Evolutionary conservation across 2,113 vertebrate species (phyloP), one percentile per base, ranked within the genome.

Genomic region (Orthonyx spaldingii): DNA sequence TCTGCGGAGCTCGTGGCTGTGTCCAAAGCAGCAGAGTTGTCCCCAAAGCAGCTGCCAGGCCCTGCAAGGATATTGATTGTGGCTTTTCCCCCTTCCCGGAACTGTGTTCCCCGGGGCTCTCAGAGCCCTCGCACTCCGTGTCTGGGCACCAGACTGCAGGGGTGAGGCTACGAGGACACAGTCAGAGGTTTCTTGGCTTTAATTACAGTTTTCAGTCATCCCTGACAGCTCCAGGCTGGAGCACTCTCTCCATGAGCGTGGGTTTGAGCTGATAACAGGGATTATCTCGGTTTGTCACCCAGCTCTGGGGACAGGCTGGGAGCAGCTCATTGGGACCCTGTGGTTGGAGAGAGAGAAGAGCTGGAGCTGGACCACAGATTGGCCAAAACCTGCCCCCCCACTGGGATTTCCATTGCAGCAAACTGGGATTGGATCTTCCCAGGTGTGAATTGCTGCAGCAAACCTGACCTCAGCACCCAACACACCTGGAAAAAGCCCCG

Each of bases 241-340:
- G 61, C 16, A 32, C 8, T 2, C 2, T 33, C 50, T 41, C 68
- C 5, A 0, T 13, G 35, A 7, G 86, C 72, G 55, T 27, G 46
- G 0, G 28, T 87, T 63, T 0, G 30, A 86, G 33, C 56, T 71
- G 79, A 12, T 47, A 23, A 18, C 3, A 24, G 49, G 21, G 64
- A 53, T 93, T 57, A 28, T 9, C n/a, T 2, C n/a, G 13, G 63
- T 46, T 75, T 83, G 39, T 61, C 76, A 63, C 2, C 57, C 72
- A 44, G 42, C 46, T 28, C 37, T 97, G 98, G 77, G 69, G 22
- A 35, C 2, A 2, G 55, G 9, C 50, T 5, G 10, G 28, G 46
- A 80, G 68, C 30, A 35, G 37, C 27, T 22, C 7, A 0, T 1
- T 0, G 10, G 30, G n/a, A 13, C 6, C 2, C 22, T 2, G 1